Evolutionary conservation across 1,140 invertebrate species (phyloP), one percentile per base, ranked within the genome.

Genomic region (Caerostris darwini): DNA sequence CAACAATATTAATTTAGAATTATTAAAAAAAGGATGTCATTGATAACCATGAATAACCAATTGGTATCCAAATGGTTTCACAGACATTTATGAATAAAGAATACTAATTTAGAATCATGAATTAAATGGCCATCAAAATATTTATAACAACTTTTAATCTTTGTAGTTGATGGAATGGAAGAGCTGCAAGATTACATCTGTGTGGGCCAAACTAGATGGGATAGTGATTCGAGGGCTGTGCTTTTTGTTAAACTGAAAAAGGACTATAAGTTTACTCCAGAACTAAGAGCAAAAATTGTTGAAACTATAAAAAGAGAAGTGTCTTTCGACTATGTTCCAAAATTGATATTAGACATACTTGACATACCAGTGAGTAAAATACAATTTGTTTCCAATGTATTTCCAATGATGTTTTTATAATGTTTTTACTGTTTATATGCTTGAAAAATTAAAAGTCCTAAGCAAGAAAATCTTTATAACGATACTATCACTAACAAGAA

Each of bases 171-270:
- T 34, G 14, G 58, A 19, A 57, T 90, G 19, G 54, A 57, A 5
- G 88, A 90, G 53, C 54, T 90, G 61, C 53, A 90, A 58, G 88
- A 90, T 71, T 90, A 77, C 67, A 56, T 90, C 34, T 90, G 88
- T 53, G 67, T 90, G 0, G 88, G 88, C 56, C 88, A 90, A 14
- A 56, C 71, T 71, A 8, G 69, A 2, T 67, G 50, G 17, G 67
- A 81, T 8, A 67, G 88, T 1, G 88, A 90, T 5, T 57, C 67
- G 14, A n/a, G 88, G 14, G 64, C 67, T 3, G 88, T 90, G n/a
- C 95, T 97, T n/a, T 97, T 97, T 94, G 94, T 97, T 7, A 97
- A 97, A 95, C 96, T 97, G 95, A 95, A 95, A 10, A 94, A 95
- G 19, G 96, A 95, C n/a, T 92, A 77, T 56, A 94, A 95, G 83